These are phyloP conservation scores for Chaenogobius annularis DNA, from an alignment of 2,113 vertebrate genomes.

Conservation along the genomic window DNA sequence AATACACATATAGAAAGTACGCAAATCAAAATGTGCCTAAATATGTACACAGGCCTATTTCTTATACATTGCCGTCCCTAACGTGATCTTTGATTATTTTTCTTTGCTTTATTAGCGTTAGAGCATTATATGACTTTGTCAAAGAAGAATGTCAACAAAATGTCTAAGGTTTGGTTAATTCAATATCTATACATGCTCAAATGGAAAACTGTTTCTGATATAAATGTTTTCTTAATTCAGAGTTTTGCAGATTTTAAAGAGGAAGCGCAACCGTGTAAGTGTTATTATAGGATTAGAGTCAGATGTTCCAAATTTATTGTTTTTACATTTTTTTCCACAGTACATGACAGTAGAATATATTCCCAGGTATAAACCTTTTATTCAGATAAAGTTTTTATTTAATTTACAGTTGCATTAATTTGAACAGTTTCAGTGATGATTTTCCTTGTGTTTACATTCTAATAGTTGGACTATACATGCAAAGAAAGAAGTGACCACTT, in stretches of 20 bases:
- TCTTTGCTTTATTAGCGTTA: constrained; percentile 30
- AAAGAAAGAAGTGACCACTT: background rate
- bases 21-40: background rate
- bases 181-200: background rate
- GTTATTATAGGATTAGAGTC: background rate
- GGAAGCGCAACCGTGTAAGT: constrained; percentile 38
- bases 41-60: background rate
- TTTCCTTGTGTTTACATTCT: constrained; percentile 1
- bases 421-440: background rate
- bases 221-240: constrained; percentile 31
- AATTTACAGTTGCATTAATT: background rate
- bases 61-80: background rate
- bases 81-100: background rate
- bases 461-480: constrained; percentile 33
- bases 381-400: background rate
- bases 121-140: constrained; percentile 13
- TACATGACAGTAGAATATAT: constrained; percentile 5
- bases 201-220: background rate
- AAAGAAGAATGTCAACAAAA: background rate
- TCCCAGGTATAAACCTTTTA: constrained; percentile 35
- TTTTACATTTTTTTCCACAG: constrained; percentile 25
- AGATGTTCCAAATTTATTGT: background rate
- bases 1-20: background rate
- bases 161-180: constrained; percentile 43
- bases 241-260: constrained; percentile 24